Percentiles rank a stretch among this genome's conserved stretches.
These are phyloP conservation scores for Lithobius niger DNA, from an alignment of 1,140 invertebrate species.

Conservation along the genomic window DNA sequence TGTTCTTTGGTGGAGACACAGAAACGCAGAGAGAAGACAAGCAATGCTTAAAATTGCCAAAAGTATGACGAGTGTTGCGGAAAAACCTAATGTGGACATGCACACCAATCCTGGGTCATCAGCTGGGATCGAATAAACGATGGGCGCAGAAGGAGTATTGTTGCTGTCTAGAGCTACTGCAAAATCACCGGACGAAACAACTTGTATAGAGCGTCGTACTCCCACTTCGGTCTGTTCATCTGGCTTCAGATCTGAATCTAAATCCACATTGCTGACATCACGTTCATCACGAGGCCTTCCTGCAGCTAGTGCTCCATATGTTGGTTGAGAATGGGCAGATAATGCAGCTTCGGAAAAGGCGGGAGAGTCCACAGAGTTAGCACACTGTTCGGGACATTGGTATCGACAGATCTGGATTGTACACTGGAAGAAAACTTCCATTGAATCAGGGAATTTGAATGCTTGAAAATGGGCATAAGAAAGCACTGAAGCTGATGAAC, in stretches of 20 bases:
- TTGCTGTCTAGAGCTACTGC: constrained; percentile 56
- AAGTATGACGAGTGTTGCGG: constrained; percentile 63
- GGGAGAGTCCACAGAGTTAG: too few relatives aligned
- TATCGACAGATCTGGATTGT: constrained; percentile 88
- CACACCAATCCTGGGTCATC: constrained; percentile 53
- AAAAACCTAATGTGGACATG: constrained; percentile 81
- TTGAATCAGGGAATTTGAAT: constrained; percentile 90
- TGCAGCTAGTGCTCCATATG: not conserved
- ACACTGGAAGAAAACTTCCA: constrained; percentile 93
- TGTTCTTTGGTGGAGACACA: constrained; percentile 49
- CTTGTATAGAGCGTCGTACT: constrained; percentile 35
- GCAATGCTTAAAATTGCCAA: constrained; percentile 64
- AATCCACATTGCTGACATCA: not conserved
- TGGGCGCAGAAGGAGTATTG: constrained; percentile 34
- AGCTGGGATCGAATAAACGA: constrained; percentile 44
- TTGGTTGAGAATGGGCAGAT: constrained; percentile 15
- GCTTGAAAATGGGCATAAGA: constrained; percentile 85
- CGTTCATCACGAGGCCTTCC: constrained; percentile 9
- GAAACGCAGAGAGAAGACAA: constrained; percentile 64
- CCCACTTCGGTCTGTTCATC: constrained; percentile 19
- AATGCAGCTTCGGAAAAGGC: constrained; percentile 23
- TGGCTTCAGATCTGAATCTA: not conserved
- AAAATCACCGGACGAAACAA: constrained; percentile 71
- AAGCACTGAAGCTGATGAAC: constrained; percentile 74
- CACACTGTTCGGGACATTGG: constrained; percentile 78